A percentile compares a stretch with the other conserved stretches of the same genome.
phyloP scores from a whole-genome alignment of 2,888 invertebrate genomes.

The Leucoptera coffeella region DNA sequence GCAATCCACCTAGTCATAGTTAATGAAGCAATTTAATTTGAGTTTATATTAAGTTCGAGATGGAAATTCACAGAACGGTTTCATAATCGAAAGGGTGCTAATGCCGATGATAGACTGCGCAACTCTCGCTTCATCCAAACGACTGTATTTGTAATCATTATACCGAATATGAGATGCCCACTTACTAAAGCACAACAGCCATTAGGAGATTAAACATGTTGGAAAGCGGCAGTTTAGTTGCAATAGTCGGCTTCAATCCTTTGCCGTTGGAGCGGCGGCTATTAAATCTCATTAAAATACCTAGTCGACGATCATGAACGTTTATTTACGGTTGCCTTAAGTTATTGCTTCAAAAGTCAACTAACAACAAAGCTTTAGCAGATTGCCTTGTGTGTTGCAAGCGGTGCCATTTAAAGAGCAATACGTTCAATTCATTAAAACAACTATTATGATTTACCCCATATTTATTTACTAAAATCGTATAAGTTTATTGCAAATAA shows the following conservation, averaged over 20 bases:
- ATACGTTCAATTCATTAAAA: too few species aligned
- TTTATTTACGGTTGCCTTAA: slow-evolving; percentile 26
- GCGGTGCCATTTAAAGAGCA: slow-evolving; percentile 11
- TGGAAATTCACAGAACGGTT: too few species aligned
- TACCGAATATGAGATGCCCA: too few species aligned
- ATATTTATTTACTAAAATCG: too few species aligned
- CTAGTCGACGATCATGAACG: slow-evolving; percentile 32
- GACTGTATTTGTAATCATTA: too few species aligned
- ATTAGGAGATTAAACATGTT: slow-evolving; percentile 35
- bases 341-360: slow-evolving; percentile 26
- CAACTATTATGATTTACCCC: too few species aligned
- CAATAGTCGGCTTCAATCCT: slow-evolving; percentile 11
- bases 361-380: slow-evolving; percentile 23
- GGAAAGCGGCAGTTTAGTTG: slow-evolving; percentile 26
- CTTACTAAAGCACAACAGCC: slow-evolving; percentile 22
- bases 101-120: too few species aligned
- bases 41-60: too few species aligned
- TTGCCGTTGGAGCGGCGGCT: slow-evolving; percentile 13
- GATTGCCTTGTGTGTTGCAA: slow-evolving; percentile 15
- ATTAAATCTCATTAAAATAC: slow-evolving; percentile 42
- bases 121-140: too few species aligned
- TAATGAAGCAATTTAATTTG: slow-evolving; percentile 27
- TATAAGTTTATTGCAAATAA: too few species aligned
- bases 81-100: too few species aligned
- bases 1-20: slow-evolving; percentile 16